Evolutionary conservation across 2,113 vertebrate species (phyloP), one percentile per base, ranked within the genome.

Genomic region (Sceloporus undulatus): DNA sequence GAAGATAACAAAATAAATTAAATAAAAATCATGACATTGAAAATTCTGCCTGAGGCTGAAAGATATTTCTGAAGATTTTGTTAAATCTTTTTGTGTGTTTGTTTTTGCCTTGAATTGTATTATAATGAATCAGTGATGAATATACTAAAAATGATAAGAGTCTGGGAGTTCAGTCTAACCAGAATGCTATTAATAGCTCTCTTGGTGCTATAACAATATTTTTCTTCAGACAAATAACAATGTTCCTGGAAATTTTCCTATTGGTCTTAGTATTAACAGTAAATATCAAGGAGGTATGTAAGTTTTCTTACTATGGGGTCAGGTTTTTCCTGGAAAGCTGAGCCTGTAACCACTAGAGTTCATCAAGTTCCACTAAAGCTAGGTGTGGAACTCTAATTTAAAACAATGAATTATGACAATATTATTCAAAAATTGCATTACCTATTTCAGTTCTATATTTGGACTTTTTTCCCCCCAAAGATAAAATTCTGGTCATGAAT

Each of bases 201-300:
- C 52, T 74, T 87, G 48, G 29, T 29, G n/a, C 52, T 54, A 80
- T 85, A 73, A 9, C 65, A 40, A 21, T 23, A 40, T 40, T 9
- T 70, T 42, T 48, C 27, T 54, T 70, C 23, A 79, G 77, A 79
- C 79, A 54, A 86, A 70, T 11, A 71, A 40, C 79, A 81, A 9
- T 5, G 34, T 73, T 70, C 23, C 34, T 80, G 59, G 38, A 78
- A 85, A 78, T 59, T n/a, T 42, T 85, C 74, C 40, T 85, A 74
- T 68, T 78, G 75, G 84, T 78, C 75, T 68, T 66, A n/a, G 19
- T n/a, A 27, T 85, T 66, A 68, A 65, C 54, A 29, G 34, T 85
- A 65, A 78, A 78, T 78, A 85, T 78, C 75, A 78, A 48, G 16
- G 27, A 78, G 48, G 25, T 48, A 10, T 77, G 84, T 68, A 21